Evolutionary conservation across 2,888 invertebrate genomes (phyloP).

Genomic region (Cistogaster globosa): DNA sequence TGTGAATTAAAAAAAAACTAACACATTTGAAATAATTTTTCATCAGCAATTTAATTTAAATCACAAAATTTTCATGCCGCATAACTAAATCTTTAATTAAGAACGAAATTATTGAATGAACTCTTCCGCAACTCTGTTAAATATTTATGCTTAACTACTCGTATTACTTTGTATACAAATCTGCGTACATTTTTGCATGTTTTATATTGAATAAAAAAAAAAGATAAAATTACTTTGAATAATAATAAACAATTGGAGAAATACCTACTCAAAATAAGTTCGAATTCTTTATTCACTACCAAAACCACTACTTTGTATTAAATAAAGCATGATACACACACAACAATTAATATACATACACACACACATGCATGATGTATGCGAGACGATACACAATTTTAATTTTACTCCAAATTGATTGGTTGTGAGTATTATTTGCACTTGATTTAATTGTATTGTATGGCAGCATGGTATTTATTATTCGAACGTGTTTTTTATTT

Average conservation of each 20-base stretch:
- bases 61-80: no score
- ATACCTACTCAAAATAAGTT: not conserved
- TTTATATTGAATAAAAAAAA: conserved; percentile 26
- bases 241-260: not conserved
- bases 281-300: conserved; percentile 4
- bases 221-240: conserved; percentile 7
- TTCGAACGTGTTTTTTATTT: conserved; percentile 35
- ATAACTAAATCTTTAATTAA: not conserved
- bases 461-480: conserved; percentile 27
- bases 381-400: conserved; percentile 47
- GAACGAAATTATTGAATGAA: not conserved
- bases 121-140: conserved; percentile 13
- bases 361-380: conserved; percentile 36
- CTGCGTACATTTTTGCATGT: conserved; percentile 34
- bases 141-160: not conserved
- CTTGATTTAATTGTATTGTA: conserved; percentile 48
- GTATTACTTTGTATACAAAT: conserved; percentile 9
- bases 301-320: not conserved
- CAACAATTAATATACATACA: not conserved
- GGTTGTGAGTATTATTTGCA: conserved; percentile 45
- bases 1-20: no score
- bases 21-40: no score
- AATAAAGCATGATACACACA: not conserved
- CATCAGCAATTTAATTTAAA: no score
- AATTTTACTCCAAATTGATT: conserved; percentile 67